A percentile compares a stretch with the other conserved stretches of the same genome.
Evolutionary conservation across 2,888 invertebrate species (phyloP).

Genomic region (Drosophila dives): DNA sequence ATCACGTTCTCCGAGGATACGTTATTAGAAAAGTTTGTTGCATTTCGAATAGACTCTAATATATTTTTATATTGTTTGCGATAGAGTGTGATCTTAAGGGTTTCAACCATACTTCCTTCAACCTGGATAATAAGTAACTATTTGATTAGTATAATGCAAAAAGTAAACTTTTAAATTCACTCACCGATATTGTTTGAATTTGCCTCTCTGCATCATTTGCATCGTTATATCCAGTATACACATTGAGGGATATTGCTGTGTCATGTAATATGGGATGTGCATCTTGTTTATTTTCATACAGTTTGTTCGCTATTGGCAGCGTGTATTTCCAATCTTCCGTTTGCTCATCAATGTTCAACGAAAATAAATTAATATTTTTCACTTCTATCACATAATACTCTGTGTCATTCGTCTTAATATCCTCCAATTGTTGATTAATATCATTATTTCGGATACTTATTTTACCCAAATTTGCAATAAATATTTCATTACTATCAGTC

Average conservation of each 20-base stretch:
- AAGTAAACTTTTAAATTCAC: constrained; percentile 4
- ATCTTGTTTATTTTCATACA: constrained; percentile 90
- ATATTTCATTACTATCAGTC: constrained; percentile 91
- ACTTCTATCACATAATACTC: constrained; percentile 89
- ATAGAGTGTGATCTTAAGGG: constrained; percentile 93
- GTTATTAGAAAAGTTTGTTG: constrained; percentile 67
- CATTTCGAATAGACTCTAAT: constrained; percentile 88
- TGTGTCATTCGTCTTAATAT: constrained; percentile 25
- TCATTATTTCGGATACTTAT: constrained; percentile 88
- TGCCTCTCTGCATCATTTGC: constrained; percentile 36
- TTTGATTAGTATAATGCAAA: not conserved
- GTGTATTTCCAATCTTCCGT: constrained; percentile 82
- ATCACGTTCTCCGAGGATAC: constrained; percentile 33
- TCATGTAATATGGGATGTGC: constrained; percentile 96
- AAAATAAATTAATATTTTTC: constrained; percentile 94
- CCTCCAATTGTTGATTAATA: constrained; percentile 38
- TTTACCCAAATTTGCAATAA: constrained; percentile 96
- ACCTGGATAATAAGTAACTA: constrained; percentile 84
- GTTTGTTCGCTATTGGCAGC: constrained; percentile 87
- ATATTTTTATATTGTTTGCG: constrained; percentile 96
- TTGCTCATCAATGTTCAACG: constrained; percentile 88
- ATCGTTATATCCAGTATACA: constrained; percentile 57
- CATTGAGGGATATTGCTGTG: constrained; percentile 90
- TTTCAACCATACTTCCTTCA: constrained; percentile 92
- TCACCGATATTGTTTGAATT: constrained; percentile 55